Evolutionary conservation across 2,797 vertebrate genomes (phyloP).

Genomic region (Babyrousa celebensis): DNA sequence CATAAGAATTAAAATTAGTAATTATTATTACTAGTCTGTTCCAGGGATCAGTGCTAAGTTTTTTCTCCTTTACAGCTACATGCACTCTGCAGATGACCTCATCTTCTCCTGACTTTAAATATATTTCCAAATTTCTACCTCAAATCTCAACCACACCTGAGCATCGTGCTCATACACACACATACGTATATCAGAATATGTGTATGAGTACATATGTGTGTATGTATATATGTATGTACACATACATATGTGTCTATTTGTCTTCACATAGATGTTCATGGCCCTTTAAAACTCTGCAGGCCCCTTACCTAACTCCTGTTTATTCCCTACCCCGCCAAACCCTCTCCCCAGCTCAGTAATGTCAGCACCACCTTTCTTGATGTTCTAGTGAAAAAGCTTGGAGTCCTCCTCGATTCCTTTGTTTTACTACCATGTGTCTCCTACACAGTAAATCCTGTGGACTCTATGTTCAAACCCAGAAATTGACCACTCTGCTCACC

Average conservation of each 20-base stretch:
- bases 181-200: not conserved
- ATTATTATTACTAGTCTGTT: not conserved
- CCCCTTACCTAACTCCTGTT: not conserved
- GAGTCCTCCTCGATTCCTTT: not conserved
- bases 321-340: not conserved
- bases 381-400: not conserved
- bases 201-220: not conserved
- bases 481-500: not conserved
- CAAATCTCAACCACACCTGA: not conserved
- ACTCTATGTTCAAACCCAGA: not conserved
- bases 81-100: not conserved
- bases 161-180: not conserved
- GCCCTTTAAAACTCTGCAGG: not conserved
- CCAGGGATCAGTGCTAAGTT: not conserved
- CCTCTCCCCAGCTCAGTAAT: not conserved
- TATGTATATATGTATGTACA: not conserved
- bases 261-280: not conserved
- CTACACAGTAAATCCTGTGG: not conserved
- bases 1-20: not conserved
- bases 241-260: not conserved
- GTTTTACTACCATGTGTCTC: not conserved
- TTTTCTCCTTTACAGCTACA: not conserved
- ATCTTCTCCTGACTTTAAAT: not conserved
- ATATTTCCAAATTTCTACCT: not conserved
- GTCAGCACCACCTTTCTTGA: not conserved